Base-by-base conservation (phyloP, 1,140 invertebrate genomes). In the Magallana angulata region DNA sequence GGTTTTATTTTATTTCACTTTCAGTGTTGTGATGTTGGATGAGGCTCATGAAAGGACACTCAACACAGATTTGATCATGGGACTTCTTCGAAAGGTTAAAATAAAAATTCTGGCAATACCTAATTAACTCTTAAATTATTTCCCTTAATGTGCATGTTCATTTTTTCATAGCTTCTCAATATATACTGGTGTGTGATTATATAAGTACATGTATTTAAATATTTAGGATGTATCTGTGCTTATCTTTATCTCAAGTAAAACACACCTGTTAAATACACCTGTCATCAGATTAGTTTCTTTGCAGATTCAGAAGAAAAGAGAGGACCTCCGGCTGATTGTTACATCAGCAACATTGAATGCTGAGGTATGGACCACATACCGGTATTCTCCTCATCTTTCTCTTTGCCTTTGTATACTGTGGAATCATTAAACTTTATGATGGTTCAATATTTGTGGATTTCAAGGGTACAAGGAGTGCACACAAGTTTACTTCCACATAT, bases 271-370 rank as follows among this genome's bases (percentile, higher is more conserved):
- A 48, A 48, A 48, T 48, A 48, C 36, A 48, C 36, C 36, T 48
- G 36, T 48, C 2, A 48, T 48, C 5, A 48, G 36, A 48, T 48
- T 57, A 6, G 8, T 82, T 84, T 76, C 8, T 5, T 87, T 86
- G 30, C 88, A 94, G 92, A 94, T 96, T 48, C 94, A 97, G 96
- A 92, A 92, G 90, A 99, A 98, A 96, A 96, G 98, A 16, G 96
- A 96, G 91, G 97, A 97, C 92, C 94, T 99, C 9, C 97, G 97
- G 92, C 89, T 99, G 0, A 97, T 99, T 36, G 96, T 99, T 14
- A 97, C 98, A 0, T 99, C 99, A 0, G 99, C 99, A 0, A 99
- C 99, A 0, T 96, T 99, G 86, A 98, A 99, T 94, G 98, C 98
- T 0, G 97, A 98, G 91, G 93, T 94, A 90, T 8, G n/a, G 56